phyloP scores from a whole-genome alignment of 1,140 invertebrate genomes.

The Drosophila tropicalis region DNA sequence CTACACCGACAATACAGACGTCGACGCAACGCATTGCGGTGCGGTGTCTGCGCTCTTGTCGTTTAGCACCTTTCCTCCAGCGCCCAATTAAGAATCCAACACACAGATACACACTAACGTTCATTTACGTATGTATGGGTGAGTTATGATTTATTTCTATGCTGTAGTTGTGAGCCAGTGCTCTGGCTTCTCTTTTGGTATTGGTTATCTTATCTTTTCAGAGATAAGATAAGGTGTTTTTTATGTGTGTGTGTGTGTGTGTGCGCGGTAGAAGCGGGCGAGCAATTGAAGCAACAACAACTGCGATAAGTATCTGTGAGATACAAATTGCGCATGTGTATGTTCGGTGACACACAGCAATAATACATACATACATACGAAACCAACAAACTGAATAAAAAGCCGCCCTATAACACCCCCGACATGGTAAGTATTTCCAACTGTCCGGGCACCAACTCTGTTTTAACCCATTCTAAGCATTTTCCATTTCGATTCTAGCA shows the following conservation, averaged over 20 bases:
- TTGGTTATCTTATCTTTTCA: constrained; percentile 73
- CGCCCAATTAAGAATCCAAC: constrained; percentile 70
- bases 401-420: not conserved
- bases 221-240: constrained; percentile 48
- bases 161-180: constrained; percentile 14
- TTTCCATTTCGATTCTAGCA: constrained; percentile 27
- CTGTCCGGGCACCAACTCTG: not conserved
- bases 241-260: not conserved
- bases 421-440: constrained; percentile 12
- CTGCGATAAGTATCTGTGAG: constrained; percentile 77
- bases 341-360: constrained; percentile 37
- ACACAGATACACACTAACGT: constrained; percentile 44
- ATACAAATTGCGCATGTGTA: constrained; percentile 80
- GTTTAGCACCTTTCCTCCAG: constrained; percentile 67
- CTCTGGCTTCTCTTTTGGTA: constrained; percentile 27
- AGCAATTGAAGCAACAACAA: constrained; percentile 26
- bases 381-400: not conserved
- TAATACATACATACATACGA: constrained; percentile 17
- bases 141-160: constrained; percentile 82
- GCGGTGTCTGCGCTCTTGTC: constrained; percentile 52
- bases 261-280: constrained; percentile 29
- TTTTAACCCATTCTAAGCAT: constrained; percentile 4
- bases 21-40: constrained; percentile 69
- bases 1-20: constrained; percentile 56
- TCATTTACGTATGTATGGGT: constrained; percentile 54